Percentiles rank a stretch among this genome's conserved stretches.
Conservation (phyloP, 2,888 invertebrate genomes). For the Pandemis cinnamomeana region DNA sequence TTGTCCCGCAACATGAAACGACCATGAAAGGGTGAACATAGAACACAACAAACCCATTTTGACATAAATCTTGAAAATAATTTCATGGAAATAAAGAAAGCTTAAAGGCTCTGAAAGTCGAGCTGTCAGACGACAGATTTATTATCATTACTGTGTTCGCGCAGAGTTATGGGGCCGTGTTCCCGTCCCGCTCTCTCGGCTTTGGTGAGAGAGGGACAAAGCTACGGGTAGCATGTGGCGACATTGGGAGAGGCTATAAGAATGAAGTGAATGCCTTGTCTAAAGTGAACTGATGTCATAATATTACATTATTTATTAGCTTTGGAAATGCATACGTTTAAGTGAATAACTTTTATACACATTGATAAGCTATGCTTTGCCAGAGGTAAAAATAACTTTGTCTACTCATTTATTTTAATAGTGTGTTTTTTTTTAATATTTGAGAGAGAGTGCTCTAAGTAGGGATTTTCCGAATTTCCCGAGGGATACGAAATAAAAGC, state of each 20-base stretch:
- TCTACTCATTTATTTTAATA: no score
- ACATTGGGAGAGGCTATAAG: neutral
- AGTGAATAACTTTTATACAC: no score
- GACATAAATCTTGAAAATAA: slow-evolving; percentile 6
- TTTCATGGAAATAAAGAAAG: slow-evolving; percentile 9
- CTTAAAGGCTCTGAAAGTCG: slow-evolving; percentile 1
- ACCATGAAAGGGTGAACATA: neutral
- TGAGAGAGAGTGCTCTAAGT: no score
- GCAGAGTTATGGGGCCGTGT: neutral
- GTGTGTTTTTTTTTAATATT: no score
- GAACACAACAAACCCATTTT: neutral
- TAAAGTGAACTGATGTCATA: neutral
- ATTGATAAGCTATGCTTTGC: no score
- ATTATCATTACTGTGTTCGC: slow-evolving; percentile 5
- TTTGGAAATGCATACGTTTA: no score
- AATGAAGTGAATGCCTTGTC: neutral
- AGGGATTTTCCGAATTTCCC: no score
- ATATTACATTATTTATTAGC: neutral
- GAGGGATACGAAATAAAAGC: no score
- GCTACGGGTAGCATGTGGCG: neutral
- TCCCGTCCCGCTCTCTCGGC: neutral
- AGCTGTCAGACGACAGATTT: slow-evolving; percentile 14
- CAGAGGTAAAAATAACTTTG: no score
- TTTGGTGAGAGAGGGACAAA: neutral
- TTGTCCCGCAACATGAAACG: neutral